These are phyloP conservation scores for Agelastica alni DNA, from an alignment of 2,888 invertebrate species.

Conservation along the genomic window DNA sequence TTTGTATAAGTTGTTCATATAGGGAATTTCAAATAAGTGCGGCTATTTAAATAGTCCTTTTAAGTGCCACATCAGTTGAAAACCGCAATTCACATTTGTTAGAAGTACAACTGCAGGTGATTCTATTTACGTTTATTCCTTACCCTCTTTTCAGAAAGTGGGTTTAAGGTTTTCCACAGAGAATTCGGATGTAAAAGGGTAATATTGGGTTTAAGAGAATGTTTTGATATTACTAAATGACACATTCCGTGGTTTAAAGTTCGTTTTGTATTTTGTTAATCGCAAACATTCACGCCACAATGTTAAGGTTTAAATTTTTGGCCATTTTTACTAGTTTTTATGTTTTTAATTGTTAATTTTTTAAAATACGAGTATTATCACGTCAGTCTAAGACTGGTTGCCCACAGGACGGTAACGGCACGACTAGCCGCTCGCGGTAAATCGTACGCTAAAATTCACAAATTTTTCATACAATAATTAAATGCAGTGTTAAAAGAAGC, in stretches of 20 bases:
- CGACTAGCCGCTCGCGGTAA: too few relatives aligned
- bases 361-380: neutral
- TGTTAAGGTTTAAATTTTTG: neutral
- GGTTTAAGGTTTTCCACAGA: neutral
- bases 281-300: too few relatives aligned
- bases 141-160: neutral
- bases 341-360: too few relatives aligned
- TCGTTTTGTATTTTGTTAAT: too few relatives aligned
- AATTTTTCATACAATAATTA: too few relatives aligned
- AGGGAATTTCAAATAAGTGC: neutral
- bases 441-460: too few relatives aligned
- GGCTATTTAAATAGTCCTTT: neutral
- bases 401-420: too few relatives aligned
- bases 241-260: constrained; percentile 2
- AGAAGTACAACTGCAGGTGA: too few relatives aligned
- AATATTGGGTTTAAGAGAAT: neutral
- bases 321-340: neutral
- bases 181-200: neutral
- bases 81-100: too few relatives aligned
- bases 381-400: too few relatives aligned
- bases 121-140: neutral
- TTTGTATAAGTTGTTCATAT: too few relatives aligned
- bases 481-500: too few relatives aligned
- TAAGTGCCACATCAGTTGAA: neutral
- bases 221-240: neutral